Evolutionary conservation across 2,113 vertebrate species (phyloP).

Genomic region (Platysternon megacephalum): DNA sequence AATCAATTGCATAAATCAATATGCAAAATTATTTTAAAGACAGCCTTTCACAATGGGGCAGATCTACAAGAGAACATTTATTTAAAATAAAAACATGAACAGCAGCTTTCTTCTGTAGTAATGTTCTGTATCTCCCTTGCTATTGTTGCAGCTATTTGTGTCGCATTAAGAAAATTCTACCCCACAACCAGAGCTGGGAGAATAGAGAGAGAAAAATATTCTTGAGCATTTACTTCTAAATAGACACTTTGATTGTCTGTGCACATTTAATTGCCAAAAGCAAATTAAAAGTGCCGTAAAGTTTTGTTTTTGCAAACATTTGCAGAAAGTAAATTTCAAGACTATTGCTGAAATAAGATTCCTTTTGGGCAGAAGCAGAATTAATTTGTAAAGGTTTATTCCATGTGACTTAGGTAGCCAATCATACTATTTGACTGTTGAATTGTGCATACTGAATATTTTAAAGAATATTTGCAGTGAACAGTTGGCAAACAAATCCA

Average conservation of each 20-base stretch:
- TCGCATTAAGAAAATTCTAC: slow-evolving; percentile 34
- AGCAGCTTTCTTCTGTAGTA: background rate
- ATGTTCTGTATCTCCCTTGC: background rate
- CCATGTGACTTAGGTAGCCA: background rate
- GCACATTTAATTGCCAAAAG: slow-evolving; percentile 39
- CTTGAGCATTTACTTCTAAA: slow-evolving; percentile 46
- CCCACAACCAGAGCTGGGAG: background rate
- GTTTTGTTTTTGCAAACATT: slow-evolving; percentile 14
- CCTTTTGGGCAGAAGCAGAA: background rate
- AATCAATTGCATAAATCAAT: background rate
- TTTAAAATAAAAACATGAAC: background rate
- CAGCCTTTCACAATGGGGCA: background rate
- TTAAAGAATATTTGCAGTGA: background rate
- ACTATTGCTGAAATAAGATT: slow-evolving; percentile 15
- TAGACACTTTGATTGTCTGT: background rate
- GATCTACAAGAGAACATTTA: background rate
- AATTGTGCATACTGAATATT: background rate
- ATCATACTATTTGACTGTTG: background rate
- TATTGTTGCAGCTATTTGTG: slow-evolving; percentile 36
- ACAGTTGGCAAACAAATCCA: background rate
- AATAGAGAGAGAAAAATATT: slow-evolving; percentile 52
- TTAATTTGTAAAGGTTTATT: background rate
- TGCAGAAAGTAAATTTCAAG: background rate
- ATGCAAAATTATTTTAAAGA: background rate
- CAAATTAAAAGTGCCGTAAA: slow-evolving; percentile 6